Conservation (phyloP, 2,888 invertebrate species). For the Lasioglossum malachurum region DNA sequence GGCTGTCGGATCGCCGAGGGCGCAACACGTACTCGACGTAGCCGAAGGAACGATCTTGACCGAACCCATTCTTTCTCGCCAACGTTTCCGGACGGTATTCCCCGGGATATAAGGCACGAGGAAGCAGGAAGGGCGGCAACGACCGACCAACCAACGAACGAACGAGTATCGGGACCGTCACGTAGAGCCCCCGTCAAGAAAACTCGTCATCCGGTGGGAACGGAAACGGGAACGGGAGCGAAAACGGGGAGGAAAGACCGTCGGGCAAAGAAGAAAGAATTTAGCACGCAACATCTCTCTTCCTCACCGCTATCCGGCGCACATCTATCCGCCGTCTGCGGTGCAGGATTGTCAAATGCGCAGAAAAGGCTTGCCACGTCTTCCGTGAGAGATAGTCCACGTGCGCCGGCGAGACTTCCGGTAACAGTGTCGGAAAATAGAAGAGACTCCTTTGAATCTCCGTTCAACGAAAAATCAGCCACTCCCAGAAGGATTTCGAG, state of each 20-base stretch:
- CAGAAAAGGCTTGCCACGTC: slow-evolving; percentile 54
- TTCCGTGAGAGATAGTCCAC: slow-evolving; percentile 53
- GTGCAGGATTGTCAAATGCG: slow-evolving; percentile 48
- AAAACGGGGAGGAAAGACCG: background rate
- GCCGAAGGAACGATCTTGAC: slow-evolving; percentile 26
- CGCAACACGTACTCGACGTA: slow-evolving; percentile 31
- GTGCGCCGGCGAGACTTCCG: slow-evolving; percentile 58
- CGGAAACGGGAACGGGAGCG: slow-evolving; percentile 3
- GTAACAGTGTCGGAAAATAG: slow-evolving; percentile 58
- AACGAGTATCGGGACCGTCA: slow-evolving; percentile 35
- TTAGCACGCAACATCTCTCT: slow-evolving; percentile 52
- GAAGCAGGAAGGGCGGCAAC: slow-evolving; percentile 4
- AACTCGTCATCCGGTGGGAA: slow-evolving; percentile 42
- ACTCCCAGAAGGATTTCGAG: slow-evolving; percentile 22
- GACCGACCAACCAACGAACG: slow-evolving; percentile 6
- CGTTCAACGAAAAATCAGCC: slow-evolving; percentile 21
- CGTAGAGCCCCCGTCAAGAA: slow-evolving; percentile 42
- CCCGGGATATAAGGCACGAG: slow-evolving; percentile 34
- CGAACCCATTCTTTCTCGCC: slow-evolving; percentile 36
- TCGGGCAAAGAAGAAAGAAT: slow-evolving; percentile 34
- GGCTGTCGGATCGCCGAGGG: slow-evolving; percentile 18
- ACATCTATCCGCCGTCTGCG: slow-evolving; percentile 4
- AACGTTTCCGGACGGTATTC: slow-evolving; percentile 27
- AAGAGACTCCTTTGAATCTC: slow-evolving; percentile 42
- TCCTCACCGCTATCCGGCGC: slow-evolving; percentile 12